These are phyloP conservation scores for Pseudoips prasinana DNA, from an alignment of 2,888 invertebrate genomes.

Conservation along the genomic window DNA sequence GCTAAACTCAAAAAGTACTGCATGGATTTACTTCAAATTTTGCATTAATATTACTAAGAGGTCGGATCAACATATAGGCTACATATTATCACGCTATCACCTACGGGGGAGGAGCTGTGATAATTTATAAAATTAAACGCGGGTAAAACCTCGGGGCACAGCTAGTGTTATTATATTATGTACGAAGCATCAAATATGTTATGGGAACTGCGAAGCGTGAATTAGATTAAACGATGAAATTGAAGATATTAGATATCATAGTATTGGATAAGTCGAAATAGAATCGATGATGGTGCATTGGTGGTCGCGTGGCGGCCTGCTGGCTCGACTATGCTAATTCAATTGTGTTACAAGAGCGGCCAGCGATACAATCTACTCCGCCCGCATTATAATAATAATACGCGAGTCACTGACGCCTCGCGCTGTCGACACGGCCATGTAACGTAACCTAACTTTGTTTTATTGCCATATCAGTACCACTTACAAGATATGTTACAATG, in stretches of 20 bases:
- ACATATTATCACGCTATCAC: too few species aligned
- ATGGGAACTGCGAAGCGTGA: background rate
- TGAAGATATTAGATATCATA: conserved; percentile 23
- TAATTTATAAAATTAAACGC: too few species aligned
- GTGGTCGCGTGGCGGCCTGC: conserved; percentile 76
- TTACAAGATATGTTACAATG: conserved; percentile 26
- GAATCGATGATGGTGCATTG: conserved; percentile 46
- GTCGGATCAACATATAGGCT: too few species aligned
- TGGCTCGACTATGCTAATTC: conserved; percentile 78
- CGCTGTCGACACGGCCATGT: conserved; percentile 51
- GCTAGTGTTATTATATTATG: too few species aligned
- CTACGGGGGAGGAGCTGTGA: too few species aligned
- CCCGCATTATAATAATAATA: conserved; percentile 79
- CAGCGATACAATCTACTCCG: conserved; percentile 67
- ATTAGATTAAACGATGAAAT: conserved; percentile 21
- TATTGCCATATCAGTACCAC: conserved; percentile 29
- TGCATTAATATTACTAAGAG: too few species aligned
- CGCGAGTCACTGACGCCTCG: conserved; percentile 67
- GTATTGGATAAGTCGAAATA: conserved; percentile 39
- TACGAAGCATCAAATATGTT: too few species aligned
- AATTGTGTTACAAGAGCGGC: conserved; percentile 73
- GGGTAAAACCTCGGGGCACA: too few species aligned
- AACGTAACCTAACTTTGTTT: conserved; percentile 19
- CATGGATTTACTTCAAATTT: too few species aligned
- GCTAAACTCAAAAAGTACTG: too few species aligned